These are phyloP conservation scores for Neoseiulus cucumeris DNA, from an alignment of 1,140 invertebrate species.

Conservation along the genomic window DNA sequence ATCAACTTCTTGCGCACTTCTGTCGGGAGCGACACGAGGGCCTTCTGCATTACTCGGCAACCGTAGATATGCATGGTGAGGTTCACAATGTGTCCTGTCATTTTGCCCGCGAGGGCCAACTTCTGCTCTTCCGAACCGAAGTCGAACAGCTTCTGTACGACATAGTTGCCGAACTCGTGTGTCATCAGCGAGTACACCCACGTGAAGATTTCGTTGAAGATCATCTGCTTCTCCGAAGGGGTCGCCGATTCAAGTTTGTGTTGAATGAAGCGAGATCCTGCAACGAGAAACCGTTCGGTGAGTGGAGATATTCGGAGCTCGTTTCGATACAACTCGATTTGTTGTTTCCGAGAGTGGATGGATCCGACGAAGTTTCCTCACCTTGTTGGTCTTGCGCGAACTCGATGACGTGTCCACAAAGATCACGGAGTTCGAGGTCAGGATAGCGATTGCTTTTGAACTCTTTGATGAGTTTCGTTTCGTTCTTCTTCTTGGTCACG, in stretches of 20 bases:
- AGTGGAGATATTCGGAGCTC: no score
- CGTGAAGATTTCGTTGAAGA: constrained; percentile 11
- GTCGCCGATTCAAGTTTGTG: constrained; percentile 7
- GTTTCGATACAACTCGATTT: no score
- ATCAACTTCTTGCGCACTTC: constrained; percentile 10
- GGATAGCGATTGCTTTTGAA: constrained; percentile 9
- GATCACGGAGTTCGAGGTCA: constrained; percentile 2
- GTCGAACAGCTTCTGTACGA: constrained; percentile 18
- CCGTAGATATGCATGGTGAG: constrained; percentile 10
- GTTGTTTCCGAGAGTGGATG: no score
- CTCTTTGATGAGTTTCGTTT: constrained; percentile 11
- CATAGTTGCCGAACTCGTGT: constrained; percentile 16
- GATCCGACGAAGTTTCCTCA: neutral
- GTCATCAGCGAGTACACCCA: constrained; percentile 10
- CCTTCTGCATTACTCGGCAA: constrained; percentile 10
- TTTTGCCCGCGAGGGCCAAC: neutral
- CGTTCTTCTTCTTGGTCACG: constrained; percentile 10
- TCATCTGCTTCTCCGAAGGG: constrained; percentile 9
- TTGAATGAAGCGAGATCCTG: constrained; percentile 3
- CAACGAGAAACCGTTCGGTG: neutral
- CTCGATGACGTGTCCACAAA: constrained; percentile 9
- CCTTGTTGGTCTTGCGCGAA: constrained; percentile 6
- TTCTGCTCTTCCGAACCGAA: constrained; percentile 10
- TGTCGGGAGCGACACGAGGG: constrained; percentile 4
- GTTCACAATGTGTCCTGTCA: constrained; percentile 6